A percentile compares a stretch with the other conserved stretches of the same genome.
Evolutionary conservation across 2,888 invertebrate species (phyloP).

Genomic region (Fissipunctia ypsillon): DNA sequence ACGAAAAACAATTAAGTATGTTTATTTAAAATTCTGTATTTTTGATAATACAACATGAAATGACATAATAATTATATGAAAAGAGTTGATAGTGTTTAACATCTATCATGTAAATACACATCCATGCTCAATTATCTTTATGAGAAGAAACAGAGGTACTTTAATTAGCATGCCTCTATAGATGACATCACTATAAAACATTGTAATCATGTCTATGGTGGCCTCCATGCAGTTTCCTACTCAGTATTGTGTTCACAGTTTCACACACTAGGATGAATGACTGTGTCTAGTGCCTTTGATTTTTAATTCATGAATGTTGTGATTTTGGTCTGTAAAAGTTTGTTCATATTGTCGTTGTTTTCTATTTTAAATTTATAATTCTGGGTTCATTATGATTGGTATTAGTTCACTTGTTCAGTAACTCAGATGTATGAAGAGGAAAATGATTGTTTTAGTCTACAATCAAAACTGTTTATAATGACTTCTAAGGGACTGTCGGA

Average conservation of each 20-base stretch:
- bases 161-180: constrained; percentile 75
- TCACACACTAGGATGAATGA: constrained; percentile 64
- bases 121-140: constrained; percentile 18
- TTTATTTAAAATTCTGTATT: too few species aligned
- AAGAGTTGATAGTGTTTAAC: neutral
- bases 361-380: neutral
- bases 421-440: neutral
- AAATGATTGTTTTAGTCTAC: neutral
- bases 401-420: constrained; percentile 1
- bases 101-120: neutral
- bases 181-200: constrained; percentile 81
- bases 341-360: constrained; percentile 6
- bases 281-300: constrained; percentile 55
- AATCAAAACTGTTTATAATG: too few species aligned
- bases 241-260: constrained; percentile 71
- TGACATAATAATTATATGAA: too few species aligned
- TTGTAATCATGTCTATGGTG: constrained; percentile 70
- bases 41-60: too few species aligned
- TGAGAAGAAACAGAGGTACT: constrained; percentile 50
- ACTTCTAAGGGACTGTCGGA: too few species aligned
- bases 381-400: neutral
- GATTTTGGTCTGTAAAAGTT: constrained; percentile 8
- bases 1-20: too few species aligned
- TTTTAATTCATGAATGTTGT: constrained; percentile 21
- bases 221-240: constrained; percentile 71